Base-by-base conservation (phyloP, 2,797 vertebrate genomes). In the Trematomus bernacchii region DNA sequence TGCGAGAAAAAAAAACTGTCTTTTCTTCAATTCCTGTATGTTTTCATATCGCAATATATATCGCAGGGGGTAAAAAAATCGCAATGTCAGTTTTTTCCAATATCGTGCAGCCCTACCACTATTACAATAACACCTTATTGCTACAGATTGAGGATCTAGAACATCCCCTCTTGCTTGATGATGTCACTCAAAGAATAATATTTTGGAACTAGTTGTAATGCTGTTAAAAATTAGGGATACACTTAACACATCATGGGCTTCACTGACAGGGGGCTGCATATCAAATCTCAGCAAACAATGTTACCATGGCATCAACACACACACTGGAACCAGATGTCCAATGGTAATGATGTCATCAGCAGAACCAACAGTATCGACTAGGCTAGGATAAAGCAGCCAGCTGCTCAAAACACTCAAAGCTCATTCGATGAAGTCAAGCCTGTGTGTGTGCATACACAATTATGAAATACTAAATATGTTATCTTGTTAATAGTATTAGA, bases 331-430 rank as follows among this genome's bases (percentile, higher is more conserved):
- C 85, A 90, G 85, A 90, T 91, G 88, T 89, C 86, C 76, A 65
- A 50, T 19, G 51, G 30, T 77, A 73, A 88, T 76, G 89, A 91
- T 74, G 90, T 94, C 86, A 90, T 59, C 18, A 48, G 57, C 43
- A 48, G 50, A 69, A 71, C 37, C 54, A 37, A 66, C 60, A 83
- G 58, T 61, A 87, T 77, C 76, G 81, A 89, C 84, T 79, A 30
- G 52, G 47, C 23, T 40, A 21, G 30, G 40, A 74, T 64, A 79
- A 89, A 57, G 53, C 59, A 70, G 66, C 64, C 89, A 87, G 85
- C 83, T 87, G 87, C 72, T 86, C 27, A n/a, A 54, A 64, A 67
- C 64, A 54, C 62, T 69, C 52, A 66, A 30, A 5, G 33, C 21
- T 47, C 15, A 14, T 9, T 12, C 0, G 8, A 14, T 9, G 12